Evolutionary conservation across 2,113 vertebrate genomes (phyloP), one percentile per base, ranked within the genome.

Genomic region (Halcyon senegalensis): DNA sequence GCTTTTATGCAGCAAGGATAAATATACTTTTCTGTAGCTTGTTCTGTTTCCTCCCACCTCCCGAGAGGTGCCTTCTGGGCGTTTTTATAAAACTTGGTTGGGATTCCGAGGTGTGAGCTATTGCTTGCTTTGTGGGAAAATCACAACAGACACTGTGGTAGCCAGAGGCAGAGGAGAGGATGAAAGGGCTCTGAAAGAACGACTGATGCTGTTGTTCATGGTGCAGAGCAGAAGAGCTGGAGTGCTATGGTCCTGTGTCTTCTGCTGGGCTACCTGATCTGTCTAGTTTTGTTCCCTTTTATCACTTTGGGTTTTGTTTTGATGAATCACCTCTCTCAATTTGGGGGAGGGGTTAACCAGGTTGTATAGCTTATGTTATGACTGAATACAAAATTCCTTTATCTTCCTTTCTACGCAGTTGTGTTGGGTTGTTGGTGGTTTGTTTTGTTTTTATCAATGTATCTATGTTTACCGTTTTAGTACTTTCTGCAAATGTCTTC

Each of bases 101-200:
- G 63, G 72, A 67, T 93, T 67, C 85, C 59, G 64, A 92, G 59
- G 20, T 21, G 35, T 16, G 55, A 94, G 30, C 59, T 73, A 2
- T 66, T 43, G 59, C 62, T 79, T 55, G 63, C 44, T 39, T 5
- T 23, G 50, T 28, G 53, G 67, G 82, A 59, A 87, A 83, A 97
- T 90, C 92, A 88, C 91, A 90, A 48, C 62, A 25, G 9, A 17
- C 4, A 8, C 59, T 3, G 31, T 46, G 27, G 27, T 86, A 90
- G 90, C 93, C 89, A 59, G 87, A 87, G 87, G 94, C 68, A 73
- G 75, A 83, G 75, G 67, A 9, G 25, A 94, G 85, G 79, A 93
- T 87, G 84, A 95, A 94, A 94, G 62, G 67, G 64, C 44, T 23
- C 41, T 62, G 90, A 66, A 51, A 43, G 83, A 70, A 25, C 0